phyloP scores from a whole-genome alignment of 2,888 invertebrate genomes.

The Pristionchus arcanus region DNA sequence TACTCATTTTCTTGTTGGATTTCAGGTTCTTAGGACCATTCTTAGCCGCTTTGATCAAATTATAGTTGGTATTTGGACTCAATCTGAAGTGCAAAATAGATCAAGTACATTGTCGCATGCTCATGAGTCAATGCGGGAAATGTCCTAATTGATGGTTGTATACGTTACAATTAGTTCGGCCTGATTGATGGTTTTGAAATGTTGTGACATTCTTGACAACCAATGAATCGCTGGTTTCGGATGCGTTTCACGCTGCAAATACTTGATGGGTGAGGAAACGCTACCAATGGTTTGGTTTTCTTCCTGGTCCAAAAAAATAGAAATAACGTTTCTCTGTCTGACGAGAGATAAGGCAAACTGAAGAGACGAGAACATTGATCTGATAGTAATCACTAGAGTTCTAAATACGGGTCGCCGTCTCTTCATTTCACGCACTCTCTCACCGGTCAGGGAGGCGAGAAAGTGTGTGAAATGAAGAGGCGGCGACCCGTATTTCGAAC shows the following conservation, averaged over 20 bases:
- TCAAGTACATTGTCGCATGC: neutral
- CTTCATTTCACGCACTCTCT: too few relatives aligned
- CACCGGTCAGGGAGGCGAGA: too few relatives aligned
- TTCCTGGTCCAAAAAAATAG: neutral
- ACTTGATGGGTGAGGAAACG: neutral
- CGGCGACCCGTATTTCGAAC: too few relatives aligned
- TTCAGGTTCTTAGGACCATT: too few relatives aligned
- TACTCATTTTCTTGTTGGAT: neutral
- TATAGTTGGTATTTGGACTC: too few relatives aligned
- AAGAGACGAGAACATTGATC: neutral
- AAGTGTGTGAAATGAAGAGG: too few relatives aligned
- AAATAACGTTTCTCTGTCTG: neutral
- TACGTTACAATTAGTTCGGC: neutral
- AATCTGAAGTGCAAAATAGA: too few relatives aligned
- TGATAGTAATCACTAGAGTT: too few relatives aligned
- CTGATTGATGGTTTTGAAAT: neutral
- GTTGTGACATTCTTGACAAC: neutral
- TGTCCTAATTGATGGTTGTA: neutral
- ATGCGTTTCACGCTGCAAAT: neutral
- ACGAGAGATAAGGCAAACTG: neutral
- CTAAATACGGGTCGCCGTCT: too few relatives aligned
- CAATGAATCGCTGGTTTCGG: neutral
- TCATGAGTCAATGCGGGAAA: neutral
- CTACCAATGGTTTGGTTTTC: neutral
- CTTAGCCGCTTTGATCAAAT: too few relatives aligned